These are phyloP conservation scores for Enteromius thamalakanensis DNA, from an alignment of 2,797 vertebrate genomes.

Conservation along the genomic window DNA sequence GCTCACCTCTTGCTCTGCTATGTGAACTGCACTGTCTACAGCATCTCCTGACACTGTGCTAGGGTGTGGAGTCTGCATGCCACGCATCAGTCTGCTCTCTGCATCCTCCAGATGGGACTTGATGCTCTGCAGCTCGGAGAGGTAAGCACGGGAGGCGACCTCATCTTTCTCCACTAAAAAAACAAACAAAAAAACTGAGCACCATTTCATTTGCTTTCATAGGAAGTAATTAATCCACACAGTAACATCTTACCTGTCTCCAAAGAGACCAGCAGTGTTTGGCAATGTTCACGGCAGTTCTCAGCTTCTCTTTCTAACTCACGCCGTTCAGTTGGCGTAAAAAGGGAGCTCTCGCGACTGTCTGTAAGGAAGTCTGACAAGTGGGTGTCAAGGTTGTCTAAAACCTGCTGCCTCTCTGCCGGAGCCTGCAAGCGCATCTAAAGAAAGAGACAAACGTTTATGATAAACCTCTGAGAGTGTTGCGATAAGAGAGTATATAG, in stretches of 20 bases:
- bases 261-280: slow-evolving; percentile 86
- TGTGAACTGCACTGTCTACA: slow-evolving; percentile 78
- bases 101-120: slow-evolving; percentile 83
- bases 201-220: not conserved
- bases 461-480: not conserved
- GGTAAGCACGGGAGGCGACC: slow-evolving; percentile 83
- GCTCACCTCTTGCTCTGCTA: slow-evolving; percentile 91
- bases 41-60: slow-evolving; percentile 72
- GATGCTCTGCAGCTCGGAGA: slow-evolving; percentile 90
- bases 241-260: slow-evolving; percentile 82
- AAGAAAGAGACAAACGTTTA: not conserved
- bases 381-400: slow-evolving; percentile 87
- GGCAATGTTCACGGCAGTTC: slow-evolving; percentile 84
- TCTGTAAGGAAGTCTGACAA: slow-evolving; percentile 90
- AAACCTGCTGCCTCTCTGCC: slow-evolving; percentile 84
- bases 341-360: slow-evolving; percentile 88
- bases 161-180: slow-evolving; percentile 93
- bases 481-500: not conserved
- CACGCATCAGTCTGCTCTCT: slow-evolving; percentile 83
- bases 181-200: not conserved
- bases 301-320: slow-evolving; percentile 88
- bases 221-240: not conserved
- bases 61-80: slow-evolving; percentile 78
- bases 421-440: slow-evolving; percentile 84
- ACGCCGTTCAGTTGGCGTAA: slow-evolving; percentile 82